phyloP scores from a whole-genome alignment of 2,797 vertebrate genomes.

The Schizopygopsis pylzovi region DNA sequence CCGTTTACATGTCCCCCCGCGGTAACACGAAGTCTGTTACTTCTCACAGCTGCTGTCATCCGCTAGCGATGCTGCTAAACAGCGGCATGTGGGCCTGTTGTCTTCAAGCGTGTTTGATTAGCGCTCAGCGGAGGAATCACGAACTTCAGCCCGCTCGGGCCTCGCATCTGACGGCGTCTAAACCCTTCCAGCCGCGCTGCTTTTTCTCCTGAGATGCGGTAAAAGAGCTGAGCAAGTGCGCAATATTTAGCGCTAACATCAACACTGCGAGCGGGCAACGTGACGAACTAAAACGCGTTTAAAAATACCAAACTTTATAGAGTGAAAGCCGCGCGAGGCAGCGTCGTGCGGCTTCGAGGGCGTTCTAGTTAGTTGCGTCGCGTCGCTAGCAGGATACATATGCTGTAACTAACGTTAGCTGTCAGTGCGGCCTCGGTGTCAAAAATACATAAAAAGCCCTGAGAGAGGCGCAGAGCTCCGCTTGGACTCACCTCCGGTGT shows the following conservation, averaged over 20 bases:
- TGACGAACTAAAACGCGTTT: background rate
- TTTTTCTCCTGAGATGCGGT: background rate
- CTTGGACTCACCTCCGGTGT: slow-evolving; percentile 68
- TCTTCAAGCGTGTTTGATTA: background rate
- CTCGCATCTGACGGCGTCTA: background rate
- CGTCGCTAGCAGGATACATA: background rate
- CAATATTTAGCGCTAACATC: background rate
- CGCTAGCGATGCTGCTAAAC: slow-evolving; percentile 30
- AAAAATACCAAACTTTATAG: background rate
- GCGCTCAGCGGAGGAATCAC: background rate
- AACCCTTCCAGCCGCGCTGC: background rate
- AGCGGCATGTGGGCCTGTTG: background rate
- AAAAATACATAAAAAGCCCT: background rate
- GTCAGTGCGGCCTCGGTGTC: slow-evolving; percentile 36
- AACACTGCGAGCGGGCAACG: background rate
- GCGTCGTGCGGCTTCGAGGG: background rate
- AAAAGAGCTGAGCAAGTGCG: background rate
- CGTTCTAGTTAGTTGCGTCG: background rate
- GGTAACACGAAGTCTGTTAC: background rate
- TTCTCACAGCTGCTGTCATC: background rate
- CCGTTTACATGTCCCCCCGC: background rate
- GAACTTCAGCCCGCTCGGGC: background rate
- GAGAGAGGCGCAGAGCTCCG: background rate
- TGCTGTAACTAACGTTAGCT: slow-evolving; percentile 2
- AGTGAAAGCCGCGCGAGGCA: background rate